phyloP scores from a whole-genome alignment of 2,797 vertebrate genomes.

The Hemibagrus guttatus region DNA sequence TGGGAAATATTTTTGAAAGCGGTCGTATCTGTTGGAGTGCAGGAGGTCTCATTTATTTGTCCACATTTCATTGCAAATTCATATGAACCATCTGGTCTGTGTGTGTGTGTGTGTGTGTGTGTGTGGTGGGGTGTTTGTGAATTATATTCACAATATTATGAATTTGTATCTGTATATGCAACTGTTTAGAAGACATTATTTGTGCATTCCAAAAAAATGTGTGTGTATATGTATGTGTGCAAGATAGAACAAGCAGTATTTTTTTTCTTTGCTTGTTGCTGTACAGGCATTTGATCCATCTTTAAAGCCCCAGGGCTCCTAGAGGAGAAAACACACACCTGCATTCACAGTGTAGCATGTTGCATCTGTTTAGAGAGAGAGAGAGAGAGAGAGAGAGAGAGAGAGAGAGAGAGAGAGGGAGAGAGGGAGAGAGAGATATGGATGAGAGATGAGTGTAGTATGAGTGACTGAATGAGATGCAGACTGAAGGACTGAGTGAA shows the following conservation, averaged over 20 bases:
- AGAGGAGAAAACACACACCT: slow-evolving; percentile 38
- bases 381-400: no score
- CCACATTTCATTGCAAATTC: not conserved
- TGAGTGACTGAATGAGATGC: not conserved
- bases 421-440: not conserved
- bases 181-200: not conserved
- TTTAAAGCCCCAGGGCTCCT: slow-evolving; percentile 31
- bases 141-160: no score
- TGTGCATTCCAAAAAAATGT: not conserved
- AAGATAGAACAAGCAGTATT: slow-evolving; percentile 12
- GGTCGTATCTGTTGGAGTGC: not conserved
- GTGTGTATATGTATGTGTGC: slow-evolving; percentile 1
- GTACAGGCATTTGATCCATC: slow-evolving; percentile 41
- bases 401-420: not conserved
- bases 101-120: not conserved
- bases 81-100: not conserved
- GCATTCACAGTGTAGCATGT: slow-evolving; percentile 28
- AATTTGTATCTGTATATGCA: not conserved
- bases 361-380: not conserved
- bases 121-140: not conserved
- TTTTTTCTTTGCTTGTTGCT: slow-evolving; percentile 20
- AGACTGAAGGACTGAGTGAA: not conserved
- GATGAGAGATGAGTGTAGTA: no score
- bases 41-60: not conserved
- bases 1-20: not conserved